These are phyloP conservation scores for Sula dactylatra DNA, from an alignment of 2,113 vertebrate genomes.

Conservation along the genomic window DNA sequence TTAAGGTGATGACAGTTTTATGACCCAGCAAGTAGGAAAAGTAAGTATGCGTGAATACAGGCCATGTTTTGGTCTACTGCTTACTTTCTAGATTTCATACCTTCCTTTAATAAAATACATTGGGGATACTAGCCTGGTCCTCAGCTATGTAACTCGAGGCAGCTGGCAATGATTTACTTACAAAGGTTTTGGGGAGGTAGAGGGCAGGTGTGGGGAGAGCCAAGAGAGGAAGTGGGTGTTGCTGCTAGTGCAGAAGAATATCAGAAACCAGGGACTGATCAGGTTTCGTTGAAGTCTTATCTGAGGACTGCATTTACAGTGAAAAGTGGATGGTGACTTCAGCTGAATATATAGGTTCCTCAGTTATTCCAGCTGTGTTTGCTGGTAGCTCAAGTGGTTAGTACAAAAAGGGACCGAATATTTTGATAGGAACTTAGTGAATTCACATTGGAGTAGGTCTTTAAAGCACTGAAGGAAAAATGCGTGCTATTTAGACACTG, in stretches of 20 bases:
- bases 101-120: background rate
- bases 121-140: background rate
- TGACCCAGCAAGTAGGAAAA: background rate
- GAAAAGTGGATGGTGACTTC: background rate
- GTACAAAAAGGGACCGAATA: background rate
- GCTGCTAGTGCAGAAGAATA: background rate
- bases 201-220: background rate
- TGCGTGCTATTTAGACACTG: background rate
- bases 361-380: constrained; percentile 18
- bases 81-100: background rate
- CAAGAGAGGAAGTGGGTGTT: background rate
- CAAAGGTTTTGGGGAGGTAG: background rate
- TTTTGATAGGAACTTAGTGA: background rate
- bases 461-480: background rate
- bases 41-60: background rate
- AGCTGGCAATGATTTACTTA: background rate
- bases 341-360: background rate
- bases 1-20: background rate
- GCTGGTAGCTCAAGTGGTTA: background rate
- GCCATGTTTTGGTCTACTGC: background rate
- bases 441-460: constrained; percentile 25
- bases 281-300: background rate
- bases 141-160: background rate
- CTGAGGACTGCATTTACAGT: background rate
- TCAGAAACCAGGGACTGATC: background rate